Percentiles rank a stretch among this genome's conserved stretches.
Evolutionary conservation across 2,797 vertebrate genomes (phyloP).

Genomic region (Intellagama lesueurii): DNA sequence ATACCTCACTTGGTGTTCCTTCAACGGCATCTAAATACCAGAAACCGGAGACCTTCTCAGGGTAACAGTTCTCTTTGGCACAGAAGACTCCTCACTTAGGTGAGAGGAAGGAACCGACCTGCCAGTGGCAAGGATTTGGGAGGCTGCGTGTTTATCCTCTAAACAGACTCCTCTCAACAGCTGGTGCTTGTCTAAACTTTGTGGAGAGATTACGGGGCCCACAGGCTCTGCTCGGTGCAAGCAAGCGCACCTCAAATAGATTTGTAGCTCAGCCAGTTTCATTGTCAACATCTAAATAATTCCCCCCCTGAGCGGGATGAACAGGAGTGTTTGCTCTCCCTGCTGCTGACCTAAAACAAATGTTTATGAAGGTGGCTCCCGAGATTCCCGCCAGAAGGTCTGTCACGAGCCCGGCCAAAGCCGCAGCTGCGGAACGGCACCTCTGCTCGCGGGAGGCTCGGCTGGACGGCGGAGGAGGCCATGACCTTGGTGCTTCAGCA

Average conservation of each 20-base stretch:
- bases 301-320: constrained; percentile 64
- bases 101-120: background rate
- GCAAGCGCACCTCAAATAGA: constrained; percentile 23
- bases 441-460: background rate
- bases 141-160: background rate
- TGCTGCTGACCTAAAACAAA: constrained; percentile 65
- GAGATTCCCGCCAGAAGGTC: constrained; percentile 8
- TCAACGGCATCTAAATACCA: too few relatives aligned
- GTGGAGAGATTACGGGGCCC: background rate
- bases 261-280: constrained; percentile 22
- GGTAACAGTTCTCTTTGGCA: background rate
- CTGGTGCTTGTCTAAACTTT: constrained; percentile 29
- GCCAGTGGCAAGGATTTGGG: background rate
- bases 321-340: constrained; percentile 60
- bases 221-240: background rate
- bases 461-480: background rate
- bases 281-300: constrained; percentile 61
- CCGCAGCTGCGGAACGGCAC: rapidly evolving
- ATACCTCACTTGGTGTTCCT: too few relatives aligned
- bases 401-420: background rate
- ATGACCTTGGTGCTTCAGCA: background rate
- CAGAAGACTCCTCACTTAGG: background rate
- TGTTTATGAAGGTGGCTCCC: constrained; percentile 66
- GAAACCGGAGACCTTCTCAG: background rate
- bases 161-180: background rate